Evolutionary conservation across 2,797 vertebrate species (phyloP).

Genomic region (Acestrorhynchus altus): DNA sequence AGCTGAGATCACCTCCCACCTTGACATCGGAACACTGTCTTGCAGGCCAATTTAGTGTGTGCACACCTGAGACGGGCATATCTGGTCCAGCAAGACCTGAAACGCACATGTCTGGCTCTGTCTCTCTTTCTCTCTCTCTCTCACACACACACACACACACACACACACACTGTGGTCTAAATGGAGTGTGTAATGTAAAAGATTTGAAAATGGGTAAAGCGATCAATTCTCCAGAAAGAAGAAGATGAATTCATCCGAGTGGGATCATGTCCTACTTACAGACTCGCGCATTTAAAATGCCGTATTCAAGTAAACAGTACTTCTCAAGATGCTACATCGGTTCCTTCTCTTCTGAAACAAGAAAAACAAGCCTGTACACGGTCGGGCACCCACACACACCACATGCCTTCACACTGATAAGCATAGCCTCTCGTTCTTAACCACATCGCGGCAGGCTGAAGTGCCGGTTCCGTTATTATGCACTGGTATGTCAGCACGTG

Average conservation of each 20-base stretch:
- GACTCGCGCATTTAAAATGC: neutral
- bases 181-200: neutral
- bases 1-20: constrained; percentile 8
- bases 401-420: neutral
- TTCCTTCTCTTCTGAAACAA: neutral
- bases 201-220: no score
- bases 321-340: neutral
- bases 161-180: neutral
- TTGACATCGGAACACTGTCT: neutral
- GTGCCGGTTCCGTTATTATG: neutral
- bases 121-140: no score
- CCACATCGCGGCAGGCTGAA: neutral
- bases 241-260: neutral
- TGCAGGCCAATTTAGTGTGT: neutral
- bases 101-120: no score
- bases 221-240: neutral
- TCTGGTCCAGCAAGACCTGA: no score
- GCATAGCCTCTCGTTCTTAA: neutral
- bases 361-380: neutral
- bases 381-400: neutral
- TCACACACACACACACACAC: neutral
- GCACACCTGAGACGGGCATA: no score
- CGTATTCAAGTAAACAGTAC: neutral
- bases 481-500: neutral
- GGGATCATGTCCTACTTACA: neutral